Evolutionary conservation across 37 sponge, comb jelly and placozoan genomes (phyloP).

Genomic region (Tethya wilhelma): DNA sequence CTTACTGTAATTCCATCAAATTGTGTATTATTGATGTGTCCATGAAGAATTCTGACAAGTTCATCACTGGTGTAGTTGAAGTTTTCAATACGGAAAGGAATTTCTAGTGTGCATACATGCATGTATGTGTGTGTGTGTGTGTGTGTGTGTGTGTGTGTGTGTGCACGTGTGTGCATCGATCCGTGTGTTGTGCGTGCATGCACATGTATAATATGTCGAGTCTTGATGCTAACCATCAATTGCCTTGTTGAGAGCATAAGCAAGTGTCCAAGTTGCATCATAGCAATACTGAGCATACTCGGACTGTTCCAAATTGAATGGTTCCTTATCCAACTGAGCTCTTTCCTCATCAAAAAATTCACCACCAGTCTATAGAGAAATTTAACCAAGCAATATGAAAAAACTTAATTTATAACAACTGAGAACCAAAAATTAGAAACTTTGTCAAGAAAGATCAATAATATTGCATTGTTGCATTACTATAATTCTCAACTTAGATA

Average conservation of each 20-base stretch:
- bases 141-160: too few species aligned
- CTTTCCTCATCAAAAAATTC: conserved; percentile 16
- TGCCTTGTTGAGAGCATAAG: conserved; percentile 44
- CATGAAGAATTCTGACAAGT: background rate
- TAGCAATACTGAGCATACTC: conserved; percentile 53
- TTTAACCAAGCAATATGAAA: background rate
- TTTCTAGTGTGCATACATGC: too few species aligned
- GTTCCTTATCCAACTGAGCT: background rate
- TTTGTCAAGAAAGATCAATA: too few species aligned
- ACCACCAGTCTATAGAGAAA: conserved; percentile 21
- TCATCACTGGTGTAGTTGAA: conserved; percentile 6
- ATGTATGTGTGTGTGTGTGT: too few species aligned
- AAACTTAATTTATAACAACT: background rate
- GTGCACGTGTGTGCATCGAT: too few species aligned
- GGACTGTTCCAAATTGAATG: conserved; percentile 1
- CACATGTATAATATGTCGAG: too few species aligned
- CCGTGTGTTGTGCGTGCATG: too few species aligned
- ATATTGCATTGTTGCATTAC: too few species aligned
- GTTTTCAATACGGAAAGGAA: background rate
- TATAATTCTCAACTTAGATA: too few species aligned
- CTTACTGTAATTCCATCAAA: conserved; percentile 31
- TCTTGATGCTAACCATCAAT: conserved; percentile 33
- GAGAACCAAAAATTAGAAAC: too few species aligned
- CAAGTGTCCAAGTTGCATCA: conserved; percentile 63
- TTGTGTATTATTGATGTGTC: conserved; percentile 8